These are phyloP conservation scores for Thunnus maccoyii DNA, from an alignment of 2,113 vertebrate genomes.

Conservation along the genomic window DNA sequence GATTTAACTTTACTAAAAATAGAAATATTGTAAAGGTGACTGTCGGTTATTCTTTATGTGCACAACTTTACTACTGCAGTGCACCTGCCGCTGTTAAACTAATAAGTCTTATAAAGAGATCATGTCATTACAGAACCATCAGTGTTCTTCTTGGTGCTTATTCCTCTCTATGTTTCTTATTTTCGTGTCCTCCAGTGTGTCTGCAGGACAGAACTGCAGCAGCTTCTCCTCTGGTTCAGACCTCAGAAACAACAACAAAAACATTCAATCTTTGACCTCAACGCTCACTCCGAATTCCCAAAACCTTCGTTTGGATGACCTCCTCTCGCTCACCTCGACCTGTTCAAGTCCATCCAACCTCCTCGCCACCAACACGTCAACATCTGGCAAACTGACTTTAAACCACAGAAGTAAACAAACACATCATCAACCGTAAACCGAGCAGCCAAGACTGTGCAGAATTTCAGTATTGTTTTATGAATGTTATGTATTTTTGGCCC, in stretches of 20 bases:
- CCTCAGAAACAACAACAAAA: neutral
- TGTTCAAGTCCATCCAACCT: neutral
- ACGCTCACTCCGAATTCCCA: neutral
- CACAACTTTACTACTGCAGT: neutral
- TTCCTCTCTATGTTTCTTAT: neutral
- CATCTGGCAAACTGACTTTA: neutral
- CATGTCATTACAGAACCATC: neutral
- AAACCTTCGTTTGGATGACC: neutral
- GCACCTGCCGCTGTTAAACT: too few species aligned
- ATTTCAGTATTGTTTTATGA: too few species aligned
- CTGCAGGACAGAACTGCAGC: neutral
- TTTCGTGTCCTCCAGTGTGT: neutral
- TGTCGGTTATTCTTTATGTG: neutral
- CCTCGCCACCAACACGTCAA: neutral
- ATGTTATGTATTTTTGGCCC: too few species aligned
- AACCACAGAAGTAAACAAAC: neutral
- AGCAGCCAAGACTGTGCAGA: neutral
- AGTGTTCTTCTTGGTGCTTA: neutral
- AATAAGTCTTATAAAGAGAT: neutral
- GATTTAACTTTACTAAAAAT: too few species aligned
- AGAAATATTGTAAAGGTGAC: too few species aligned
- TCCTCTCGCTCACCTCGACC: neutral
- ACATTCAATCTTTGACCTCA: constrained; percentile 1
- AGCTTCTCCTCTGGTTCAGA: neutral
- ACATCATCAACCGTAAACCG: neutral